Evolutionary conservation across 2,113 vertebrate species (phyloP), one percentile per base, ranked within the genome.

Genomic region (Trichomycterus rosablanca): DNA sequence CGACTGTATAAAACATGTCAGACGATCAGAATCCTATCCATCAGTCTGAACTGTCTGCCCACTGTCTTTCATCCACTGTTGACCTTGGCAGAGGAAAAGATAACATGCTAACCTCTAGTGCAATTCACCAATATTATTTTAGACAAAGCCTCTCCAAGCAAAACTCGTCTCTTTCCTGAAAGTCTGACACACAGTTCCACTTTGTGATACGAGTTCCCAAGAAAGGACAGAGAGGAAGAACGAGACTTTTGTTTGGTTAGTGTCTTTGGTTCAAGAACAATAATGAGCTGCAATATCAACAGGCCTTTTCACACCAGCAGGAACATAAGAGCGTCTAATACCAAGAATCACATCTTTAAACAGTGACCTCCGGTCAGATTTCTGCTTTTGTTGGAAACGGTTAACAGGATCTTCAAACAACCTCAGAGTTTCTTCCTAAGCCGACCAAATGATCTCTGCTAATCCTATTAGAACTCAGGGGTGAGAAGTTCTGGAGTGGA

Each of bases 81-180:
- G 37, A 40, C 37, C n/a, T 40, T 40, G 37, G 37, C n/a, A n/a
- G 37, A n/a, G 37, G 50, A 28, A 62, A 67, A 48, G 54, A 42
- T 32, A 15, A 59, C 40, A 1, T 40, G 34, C 20, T 54, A 43
- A 42, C 15, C 28, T 16, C 34, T 53, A 55, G 54, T 24, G 32
- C 20, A 28, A 24, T 20, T 46, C 28, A 39, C 40, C 16, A 9
- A 4, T 60, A 22, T 61, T 70, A 59, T 69, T 34, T 53, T 45
- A 44, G 30, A 45, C 39, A 35, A 53, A 32, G 4, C 18, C 8
- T 48, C 40, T 60, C 42, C 42, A 40, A 61, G 5, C 37, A 37
- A 61, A 60, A 48, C 42, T 15, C 28, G 20, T 28, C 63, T 66
- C 53, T 14, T n/a, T 40, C 37, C n/a, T n/a, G n/a, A 40, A 40